These are phyloP conservation scores for Protobothrops mucrosquamatus DNA, from an alignment of 2,113 vertebrate genomes.

Conservation along the genomic window DNA sequence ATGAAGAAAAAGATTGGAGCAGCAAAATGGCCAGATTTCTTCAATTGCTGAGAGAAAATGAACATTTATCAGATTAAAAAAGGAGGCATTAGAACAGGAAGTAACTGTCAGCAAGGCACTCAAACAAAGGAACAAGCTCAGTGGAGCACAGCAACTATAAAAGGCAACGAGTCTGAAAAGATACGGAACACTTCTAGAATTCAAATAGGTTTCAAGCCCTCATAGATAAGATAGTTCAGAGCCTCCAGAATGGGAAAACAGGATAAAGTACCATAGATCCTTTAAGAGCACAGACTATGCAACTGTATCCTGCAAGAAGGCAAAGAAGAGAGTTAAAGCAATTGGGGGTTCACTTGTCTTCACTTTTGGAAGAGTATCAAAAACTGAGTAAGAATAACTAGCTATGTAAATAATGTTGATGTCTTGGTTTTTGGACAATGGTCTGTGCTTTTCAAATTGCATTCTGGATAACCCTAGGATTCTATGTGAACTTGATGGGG, in stretches of 20 bases:
- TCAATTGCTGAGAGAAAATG: background rate
- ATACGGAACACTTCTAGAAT: background rate
- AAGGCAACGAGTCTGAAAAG: background rate
- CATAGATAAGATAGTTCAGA: background rate
- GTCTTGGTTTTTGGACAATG: background rate
- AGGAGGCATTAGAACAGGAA: background rate
- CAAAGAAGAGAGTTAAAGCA: background rate
- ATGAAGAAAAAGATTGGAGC: background rate
- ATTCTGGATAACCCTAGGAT: background rate
- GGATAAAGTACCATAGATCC: background rate
- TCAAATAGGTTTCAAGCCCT: background rate
- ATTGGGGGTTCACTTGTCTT: background rate
- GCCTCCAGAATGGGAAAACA: background rate
- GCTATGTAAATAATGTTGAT: background rate
- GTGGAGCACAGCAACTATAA: background rate
- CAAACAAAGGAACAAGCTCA: background rate
- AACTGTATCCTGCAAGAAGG: background rate
- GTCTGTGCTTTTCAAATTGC: background rate
- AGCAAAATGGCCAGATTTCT: background rate
- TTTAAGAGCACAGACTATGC: background rate
- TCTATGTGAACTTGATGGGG: too few species aligned
- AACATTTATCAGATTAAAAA: background rate
- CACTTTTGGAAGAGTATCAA: background rate
- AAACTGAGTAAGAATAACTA: background rate
- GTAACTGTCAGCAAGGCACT: background rate